Conservation (phyloP, 1,140 invertebrate genomes). For the Halictus rubicundus region DNA sequence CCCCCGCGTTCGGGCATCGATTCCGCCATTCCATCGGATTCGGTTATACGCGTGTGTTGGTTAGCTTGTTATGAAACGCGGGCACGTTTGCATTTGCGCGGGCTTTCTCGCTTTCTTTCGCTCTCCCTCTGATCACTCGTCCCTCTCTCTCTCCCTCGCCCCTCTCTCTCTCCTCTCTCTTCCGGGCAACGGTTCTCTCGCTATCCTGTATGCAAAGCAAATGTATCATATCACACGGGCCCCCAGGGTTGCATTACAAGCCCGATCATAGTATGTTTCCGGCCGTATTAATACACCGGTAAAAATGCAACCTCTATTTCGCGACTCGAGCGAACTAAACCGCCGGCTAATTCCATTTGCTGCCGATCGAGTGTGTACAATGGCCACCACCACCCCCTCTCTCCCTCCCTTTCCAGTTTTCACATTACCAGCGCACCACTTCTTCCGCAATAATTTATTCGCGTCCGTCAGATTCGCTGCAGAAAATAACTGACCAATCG, state of each 20-base stretch:
- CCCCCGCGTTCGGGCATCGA: constrained; percentile 37
- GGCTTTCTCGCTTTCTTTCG: constrained; percentile 48
- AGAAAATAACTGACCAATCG: not conserved
- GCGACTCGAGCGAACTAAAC: constrained; percentile 63
- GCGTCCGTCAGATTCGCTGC: not conserved
- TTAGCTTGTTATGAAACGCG: constrained; percentile 69
- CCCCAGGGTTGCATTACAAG: constrained; percentile 76
- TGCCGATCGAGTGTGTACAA: constrained; percentile 16
- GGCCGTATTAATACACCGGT: constrained; percentile 70
- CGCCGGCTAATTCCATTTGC: constrained; percentile 73
- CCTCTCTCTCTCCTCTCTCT: constrained; percentile 30
- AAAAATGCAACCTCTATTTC: constrained; percentile 72
- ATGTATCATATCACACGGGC: constrained; percentile 75
- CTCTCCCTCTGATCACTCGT: constrained; percentile 34
- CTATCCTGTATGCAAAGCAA: constrained; percentile 71
- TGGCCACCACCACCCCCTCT: not conserved
- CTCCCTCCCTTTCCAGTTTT: not conserved
- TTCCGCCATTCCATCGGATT: not conserved
- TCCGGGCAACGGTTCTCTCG: constrained; percentile 41
- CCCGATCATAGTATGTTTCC: constrained; percentile 74
- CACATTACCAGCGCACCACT: not conserved
- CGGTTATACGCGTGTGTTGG: constrained; percentile 54
- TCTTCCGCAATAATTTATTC: constrained; percentile 28
- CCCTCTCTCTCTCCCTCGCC: constrained; percentile 24
- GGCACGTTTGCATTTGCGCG: constrained; percentile 48